Conservation (phyloP, 1,140 invertebrate species). For the Drosophila pandora region DNA sequence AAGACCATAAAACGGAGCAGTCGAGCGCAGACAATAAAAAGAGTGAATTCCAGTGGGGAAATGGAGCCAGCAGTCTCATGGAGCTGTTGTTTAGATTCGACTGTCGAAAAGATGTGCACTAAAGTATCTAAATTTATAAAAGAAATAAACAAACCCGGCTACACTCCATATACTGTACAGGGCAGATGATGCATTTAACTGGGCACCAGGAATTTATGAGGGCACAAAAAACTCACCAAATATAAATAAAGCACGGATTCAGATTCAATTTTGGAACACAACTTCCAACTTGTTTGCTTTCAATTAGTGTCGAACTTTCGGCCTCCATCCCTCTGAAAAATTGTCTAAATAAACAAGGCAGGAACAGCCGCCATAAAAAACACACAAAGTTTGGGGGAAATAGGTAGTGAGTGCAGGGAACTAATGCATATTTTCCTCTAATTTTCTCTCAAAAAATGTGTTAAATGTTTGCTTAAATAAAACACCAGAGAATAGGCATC, state of each 20-base stretch:
- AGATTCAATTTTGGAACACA: slow-evolving; percentile 16
- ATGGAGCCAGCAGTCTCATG: background rate
- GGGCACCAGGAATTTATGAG: slow-evolving; percentile 62
- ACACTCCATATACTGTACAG: slow-evolving; percentile 44
- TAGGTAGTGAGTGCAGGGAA: slow-evolving; percentile 45
- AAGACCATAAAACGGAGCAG: slow-evolving; percentile 55
- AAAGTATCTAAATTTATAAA: slow-evolving; percentile 81
- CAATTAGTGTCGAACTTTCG: slow-evolving; percentile 74
- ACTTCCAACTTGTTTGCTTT: slow-evolving; percentile 69
- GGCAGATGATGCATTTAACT: slow-evolving; percentile 69
- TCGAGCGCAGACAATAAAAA: slow-evolving; percentile 28
- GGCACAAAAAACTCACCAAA: slow-evolving; percentile 24
- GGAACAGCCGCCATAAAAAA: slow-evolving; percentile 58
- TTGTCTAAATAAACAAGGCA: slow-evolving; percentile 74
- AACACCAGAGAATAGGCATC: slow-evolving; percentile 27
- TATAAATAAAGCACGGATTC: slow-evolving; percentile 48
- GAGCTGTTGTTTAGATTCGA: slow-evolving; percentile 57
- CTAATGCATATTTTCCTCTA: slow-evolving; percentile 68
- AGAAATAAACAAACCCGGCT: slow-evolving; percentile 68
- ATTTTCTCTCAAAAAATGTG: slow-evolving; percentile 73
- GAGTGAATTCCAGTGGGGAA: slow-evolving; percentile 32
- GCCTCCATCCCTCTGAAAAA: slow-evolving; percentile 42
- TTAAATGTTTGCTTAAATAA: slow-evolving; percentile 81
- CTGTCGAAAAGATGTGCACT: slow-evolving; percentile 59
- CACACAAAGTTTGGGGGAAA: slow-evolving; percentile 18